Conservation (phyloP, 2,888 invertebrate genomes). For the Busseola fusca region DNA sequence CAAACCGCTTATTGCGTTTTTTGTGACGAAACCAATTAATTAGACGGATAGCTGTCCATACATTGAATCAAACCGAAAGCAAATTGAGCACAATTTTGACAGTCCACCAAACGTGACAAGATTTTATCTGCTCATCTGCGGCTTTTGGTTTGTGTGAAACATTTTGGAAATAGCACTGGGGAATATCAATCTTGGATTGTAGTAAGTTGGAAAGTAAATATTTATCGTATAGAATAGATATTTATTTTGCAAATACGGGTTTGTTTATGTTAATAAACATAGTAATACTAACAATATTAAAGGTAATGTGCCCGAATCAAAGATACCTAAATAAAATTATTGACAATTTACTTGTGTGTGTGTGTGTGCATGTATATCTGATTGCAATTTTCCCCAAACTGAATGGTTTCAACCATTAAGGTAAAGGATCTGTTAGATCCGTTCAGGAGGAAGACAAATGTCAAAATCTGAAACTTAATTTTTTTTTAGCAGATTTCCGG, state of each 20-base stretch:
- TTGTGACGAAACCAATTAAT: constrained; percentile 55
- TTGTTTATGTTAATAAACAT: too few relatives aligned
- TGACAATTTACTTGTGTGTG: not conserved
- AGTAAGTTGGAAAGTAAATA: constrained; percentile 27
- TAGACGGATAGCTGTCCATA: constrained; percentile 56
- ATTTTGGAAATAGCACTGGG: constrained; percentile 63
- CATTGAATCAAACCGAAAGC: constrained; percentile 49
- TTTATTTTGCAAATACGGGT: too few relatives aligned
- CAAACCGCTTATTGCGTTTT: constrained; percentile 32
- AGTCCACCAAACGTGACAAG: constrained; percentile 65
- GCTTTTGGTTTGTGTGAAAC: constrained; percentile 64
- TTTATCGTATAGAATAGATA: not conserved
- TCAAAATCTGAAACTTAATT: too few relatives aligned
- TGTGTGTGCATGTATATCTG: not conserved
- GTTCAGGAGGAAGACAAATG: not conserved
- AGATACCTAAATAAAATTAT: not conserved
- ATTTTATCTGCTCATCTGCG: constrained; percentile 67
- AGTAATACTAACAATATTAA: too few relatives aligned
- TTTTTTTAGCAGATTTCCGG: too few relatives aligned
- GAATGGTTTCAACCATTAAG: too few relatives aligned
- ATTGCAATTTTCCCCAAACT: not conserved
- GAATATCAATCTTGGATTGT: constrained; percentile 25
- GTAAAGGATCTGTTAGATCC: not conserved
- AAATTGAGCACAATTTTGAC: constrained; percentile 65
- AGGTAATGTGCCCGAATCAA: not conserved